Conservation (phyloP, 1,140 invertebrate genomes). For the Phenacoccus solenopsis region DNA sequence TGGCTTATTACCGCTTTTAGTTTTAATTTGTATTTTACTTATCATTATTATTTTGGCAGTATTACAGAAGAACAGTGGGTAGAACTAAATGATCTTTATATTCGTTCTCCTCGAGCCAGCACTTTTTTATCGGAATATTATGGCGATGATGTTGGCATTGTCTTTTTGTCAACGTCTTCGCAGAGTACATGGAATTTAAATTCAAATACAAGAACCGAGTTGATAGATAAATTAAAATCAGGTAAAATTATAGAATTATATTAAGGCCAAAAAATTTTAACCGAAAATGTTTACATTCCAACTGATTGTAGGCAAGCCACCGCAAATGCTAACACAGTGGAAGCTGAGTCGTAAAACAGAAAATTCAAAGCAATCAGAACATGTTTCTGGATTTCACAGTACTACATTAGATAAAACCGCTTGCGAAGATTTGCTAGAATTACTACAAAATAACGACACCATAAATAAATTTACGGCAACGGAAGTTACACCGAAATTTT, state of each 20-base stretch:
- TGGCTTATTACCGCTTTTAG: too few relatives aligned
- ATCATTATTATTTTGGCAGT: not conserved
- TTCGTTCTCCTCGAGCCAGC: not conserved
- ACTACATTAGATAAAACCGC: not conserved
- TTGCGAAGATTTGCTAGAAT: not conserved
- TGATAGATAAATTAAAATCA: not conserved
- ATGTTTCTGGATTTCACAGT: not conserved
- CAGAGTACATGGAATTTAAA: not conserved
- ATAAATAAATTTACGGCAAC: not conserved
- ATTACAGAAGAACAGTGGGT: not conserved
- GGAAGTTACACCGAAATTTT: not conserved
- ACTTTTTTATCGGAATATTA: not conserved
- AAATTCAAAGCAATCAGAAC: not conserved
- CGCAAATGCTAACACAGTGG: not conserved
- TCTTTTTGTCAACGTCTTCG: not conserved
- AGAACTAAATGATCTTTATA: not conserved
- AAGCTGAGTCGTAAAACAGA: not conserved
- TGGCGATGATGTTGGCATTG: not conserved
- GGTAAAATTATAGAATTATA: too few relatives aligned
- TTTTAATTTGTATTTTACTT: too few relatives aligned
- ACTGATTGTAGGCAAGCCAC: too few relatives aligned
- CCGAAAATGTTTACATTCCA: too few relatives aligned
- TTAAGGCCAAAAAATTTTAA: too few relatives aligned
- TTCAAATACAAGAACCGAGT: too few relatives aligned
- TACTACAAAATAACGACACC: not conserved